These are phyloP conservation scores for crab-eating macaque (Macaca fascicularis) DNA, from an alignment of 2,113 vertebrate species.

Conservation along the genomic window T2T-MFA8v1.1 NC_088389.1:91129001-91129500, in stretches of 20 bases:
- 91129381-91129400: conserved; percentile 53
- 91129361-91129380: conserved; percentile 35
- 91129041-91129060: neutral
- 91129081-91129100: neutral
- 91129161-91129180: neutral
- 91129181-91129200: neutral
- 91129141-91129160: conserved; percentile 21
- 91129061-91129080: neutral
- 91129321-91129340: neutral
- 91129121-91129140: neutral
- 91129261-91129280: conserved; percentile 46
- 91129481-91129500: neutral
- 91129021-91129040: neutral
- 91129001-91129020: neutral
- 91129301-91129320: neutral
- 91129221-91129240: conserved; percentile 26
- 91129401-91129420: conserved; percentile 43
- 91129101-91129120: neutral
- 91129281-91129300: neutral
- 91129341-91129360: neutral
- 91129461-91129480: conserved; percentile 28
- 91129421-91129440: conserved; percentile 44
- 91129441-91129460: neutral
- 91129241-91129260: conserved; percentile 49
- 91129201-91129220: neutral